These are phyloP conservation scores for Drosophila gunungcola DNA, from an alignment of 1,140 invertebrate genomes.

Conservation along the genomic window DNA sequence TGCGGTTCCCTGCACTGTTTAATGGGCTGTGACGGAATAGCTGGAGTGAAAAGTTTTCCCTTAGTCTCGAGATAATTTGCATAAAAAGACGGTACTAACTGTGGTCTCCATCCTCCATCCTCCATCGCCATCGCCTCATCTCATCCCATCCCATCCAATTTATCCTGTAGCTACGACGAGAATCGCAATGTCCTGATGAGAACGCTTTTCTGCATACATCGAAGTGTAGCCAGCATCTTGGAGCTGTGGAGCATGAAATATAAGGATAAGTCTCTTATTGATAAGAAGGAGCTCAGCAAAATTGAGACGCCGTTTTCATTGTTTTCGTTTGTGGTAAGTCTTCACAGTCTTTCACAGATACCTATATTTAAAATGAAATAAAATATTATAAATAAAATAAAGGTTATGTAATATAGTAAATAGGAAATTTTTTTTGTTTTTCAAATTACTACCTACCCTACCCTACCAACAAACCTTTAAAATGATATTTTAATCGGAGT, in stretches of 20 bases:
- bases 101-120: not conserved
- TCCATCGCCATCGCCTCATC: not conserved
- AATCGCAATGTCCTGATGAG: constrained; percentile 86
- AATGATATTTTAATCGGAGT: no score
- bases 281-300: constrained; percentile 86
- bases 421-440: not conserved
- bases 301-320: constrained; percentile 87
- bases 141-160: not conserved
- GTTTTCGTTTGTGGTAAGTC: constrained; percentile 86
- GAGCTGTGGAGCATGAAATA: constrained; percentile 90
- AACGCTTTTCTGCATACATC: constrained; percentile 92
- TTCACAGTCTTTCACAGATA: not conserved
- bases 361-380: not conserved
- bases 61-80: constrained; percentile 63
- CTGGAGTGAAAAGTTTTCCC: constrained; percentile 75
- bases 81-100: constrained; percentile 53
- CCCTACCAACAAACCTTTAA: no score
- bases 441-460: no score
- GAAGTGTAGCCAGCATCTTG: constrained; percentile 91
- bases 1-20: constrained; percentile 67
- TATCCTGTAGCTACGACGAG: constrained; percentile 84
- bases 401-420: not conserved
- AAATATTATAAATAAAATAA: not conserved
- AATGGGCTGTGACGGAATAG: constrained; percentile 74
- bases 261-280: constrained; percentile 83